These are phyloP conservation scores for Ctena decussata DNA, from an alignment of 2,888 invertebrate species.

Conservation along the genomic window DNA sequence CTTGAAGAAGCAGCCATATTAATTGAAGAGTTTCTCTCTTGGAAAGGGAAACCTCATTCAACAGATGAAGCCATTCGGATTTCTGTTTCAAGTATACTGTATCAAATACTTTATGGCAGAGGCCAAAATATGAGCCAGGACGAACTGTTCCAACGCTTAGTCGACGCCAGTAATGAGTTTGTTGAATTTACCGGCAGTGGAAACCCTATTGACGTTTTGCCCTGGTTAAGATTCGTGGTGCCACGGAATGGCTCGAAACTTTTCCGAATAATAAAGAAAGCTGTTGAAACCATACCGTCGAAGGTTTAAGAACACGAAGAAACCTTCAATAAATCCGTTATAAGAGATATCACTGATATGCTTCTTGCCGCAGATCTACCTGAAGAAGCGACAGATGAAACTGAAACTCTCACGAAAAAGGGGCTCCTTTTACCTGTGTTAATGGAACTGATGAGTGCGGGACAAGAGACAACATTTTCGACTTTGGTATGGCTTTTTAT, in stretches of 20 bases:
- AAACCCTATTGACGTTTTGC: background rate
- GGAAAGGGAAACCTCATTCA: background rate
- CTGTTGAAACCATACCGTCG: background rate
- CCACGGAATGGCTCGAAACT: conserved; percentile 45
- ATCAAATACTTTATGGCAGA: background rate
- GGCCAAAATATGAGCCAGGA: background rate
- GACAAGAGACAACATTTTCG: conserved; percentile 66
- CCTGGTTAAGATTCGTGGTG: background rate
- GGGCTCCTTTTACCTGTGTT: conserved; percentile 40
- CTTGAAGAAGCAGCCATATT: background rate
- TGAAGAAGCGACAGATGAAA: background rate
- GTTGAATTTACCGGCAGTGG: background rate
- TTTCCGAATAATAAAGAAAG: conserved; percentile 6
- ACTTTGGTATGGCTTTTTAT: conserved; percentile 26
- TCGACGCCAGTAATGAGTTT: background rate
- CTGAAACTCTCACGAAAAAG: background rate
- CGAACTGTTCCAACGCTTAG: background rate
- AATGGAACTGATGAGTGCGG: conserved; percentile 68
- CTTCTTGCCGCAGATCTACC: conserved; percentile 54
- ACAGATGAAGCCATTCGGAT: background rate
- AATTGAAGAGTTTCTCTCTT: background rate
- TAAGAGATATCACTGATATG: conserved; percentile 73
- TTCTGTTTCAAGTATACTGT: background rate
- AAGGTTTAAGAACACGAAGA: conserved; percentile 20
- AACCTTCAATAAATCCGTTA: background rate